Base-by-base conservation (phyloP, 2,113 vertebrate genomes). In the Neogobius melanostomus region DNA sequence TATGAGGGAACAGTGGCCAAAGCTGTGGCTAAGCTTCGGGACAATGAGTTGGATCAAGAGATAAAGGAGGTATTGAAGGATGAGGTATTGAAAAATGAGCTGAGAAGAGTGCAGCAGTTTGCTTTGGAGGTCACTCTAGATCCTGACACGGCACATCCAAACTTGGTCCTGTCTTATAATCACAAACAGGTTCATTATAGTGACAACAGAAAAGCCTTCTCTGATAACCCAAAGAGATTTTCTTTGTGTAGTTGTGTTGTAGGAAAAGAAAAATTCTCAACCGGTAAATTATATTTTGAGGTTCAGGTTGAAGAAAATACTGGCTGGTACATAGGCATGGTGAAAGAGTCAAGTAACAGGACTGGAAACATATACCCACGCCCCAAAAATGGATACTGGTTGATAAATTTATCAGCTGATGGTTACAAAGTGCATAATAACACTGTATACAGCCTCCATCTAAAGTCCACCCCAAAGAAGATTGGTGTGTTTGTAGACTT, bases 201-300 rank as follows among this genome's bases (percentile, higher is more conserved):
- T 44, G 17, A 43, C 0, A 1, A 53, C 8, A 53, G 1, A 6
- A 57, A 11, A 52, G 54, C 42, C 1, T 51, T 63, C 1, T 59
- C 54, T 4, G 44, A 80, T n/a, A 66, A 68, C 16, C 64, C 56
- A 3, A 2, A 73, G 5, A 77, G 76, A 57, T 86, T 80, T 14
- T 21, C 48, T 4, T 0, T 6, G 2, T 44, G 6, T 7, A 1
- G 0, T 9, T 77, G 69, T 11, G 76, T 77, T 15, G 16, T 86
- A 9, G 81, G 74, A 57, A 82, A 54, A 52, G 64, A 73, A 44
- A 44, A 63, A 7, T 75, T 79, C 48, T 81, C 73, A 3, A 66
- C 79, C n/a, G 74, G 81, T 28, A 65, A 74, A 15, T 73, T 75
- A 63, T 86, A 86, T 48, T 86, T 48, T 2, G 59, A 84, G 72